Evolutionary conservation across 2,113 vertebrate genomes (phyloP), one percentile per base, ranked within the genome.

Genomic region (Otolemur garnettii): DNA sequence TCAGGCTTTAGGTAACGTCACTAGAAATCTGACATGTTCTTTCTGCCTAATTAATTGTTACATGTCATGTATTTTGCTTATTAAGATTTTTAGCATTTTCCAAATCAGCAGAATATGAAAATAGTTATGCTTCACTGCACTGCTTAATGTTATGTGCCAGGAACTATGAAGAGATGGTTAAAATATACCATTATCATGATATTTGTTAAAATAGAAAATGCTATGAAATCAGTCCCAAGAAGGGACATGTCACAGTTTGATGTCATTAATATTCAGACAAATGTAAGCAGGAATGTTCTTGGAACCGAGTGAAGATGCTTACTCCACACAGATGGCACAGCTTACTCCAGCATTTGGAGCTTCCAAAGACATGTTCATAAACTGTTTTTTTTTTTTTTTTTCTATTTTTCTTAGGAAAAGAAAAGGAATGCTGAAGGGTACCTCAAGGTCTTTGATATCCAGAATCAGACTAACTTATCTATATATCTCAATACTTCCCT

Each of bases 1-100:
- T 69, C 75, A 53, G 80, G 5, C 2, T 82, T 60, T 28, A 91
- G 50, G 13, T 45, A 95, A 59, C 94, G 87, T 66, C 94, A 88
- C 93, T 82, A 94, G 28, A 60, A 96, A 88, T 85, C 8, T 94
- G 60, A 90, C 79, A 86, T 62, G 68, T 59, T 78, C 53, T 79
- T 90, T 93, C 57, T 90, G 93, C 89, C 66, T 96, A 96, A 96
- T 96, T 94, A 95, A 92, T 97, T 97, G 14, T 60, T 97, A 72
- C 7, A 79, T 92, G 68, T 87, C 68, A 62, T 68, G 10, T 83
- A 91, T 55, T 74, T 95, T 94, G 12, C 55, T 94, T 96, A 53
- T 88, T 79, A 93, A 45, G 89, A 83, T 74, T 86, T 95, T 75
- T 4, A 85, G 38, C 80, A 33, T 50, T 98, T 97, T 88, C 6